Base-by-base conservation (phyloP, 2,888 invertebrate species). In the Drosophila tripunctata region DNA sequence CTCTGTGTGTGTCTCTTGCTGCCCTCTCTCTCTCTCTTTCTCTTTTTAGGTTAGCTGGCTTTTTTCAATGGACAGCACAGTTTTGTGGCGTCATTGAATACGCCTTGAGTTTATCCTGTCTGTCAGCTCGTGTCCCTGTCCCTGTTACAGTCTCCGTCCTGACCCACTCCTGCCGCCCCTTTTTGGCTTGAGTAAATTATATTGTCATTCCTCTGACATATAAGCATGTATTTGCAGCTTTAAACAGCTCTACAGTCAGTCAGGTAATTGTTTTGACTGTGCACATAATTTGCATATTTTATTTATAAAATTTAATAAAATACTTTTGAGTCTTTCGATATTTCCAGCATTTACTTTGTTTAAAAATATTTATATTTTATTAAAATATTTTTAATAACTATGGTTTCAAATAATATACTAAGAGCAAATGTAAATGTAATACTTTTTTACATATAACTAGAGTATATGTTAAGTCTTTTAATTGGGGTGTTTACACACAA, bases 61-160 rank as follows among this genome's bases (percentile, higher is more conserved):
- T 65, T 73, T 70, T 73, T 27, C 75, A 66, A 75, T 74, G 75
- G 71, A 30, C 61, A 55, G 56, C 72, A 48, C 45, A 54, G 48
- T 30, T 62, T 61, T 44, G 66, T 83, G 84, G 62, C 84, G 87
- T 84, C 86, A 86, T 75, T 68, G 78, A 66, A 54, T 78, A 50
- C 64, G 76, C 65, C 65, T 74, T 65, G 62, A 60, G 45, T 43
- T 66, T 54, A 57, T 67, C 66, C 76, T 58, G 36, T 15, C 33
- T 14, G 21, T 12, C 45, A 17, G 17, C 30, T 22, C 27, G 10
- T 45, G 31, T 3, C 41, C 31, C 19, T 4, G 21, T 14, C 10
- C 1, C 15, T 14, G 14, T 4, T 12, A 8, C 47, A 10, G 22
- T 22, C n/a, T 7, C 24, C 31, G n/a, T 2, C 2, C 6, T n/a